phyloP scores from a whole-genome alignment of 1,140 invertebrate genomes.

The Danaus plexippus region DNA sequence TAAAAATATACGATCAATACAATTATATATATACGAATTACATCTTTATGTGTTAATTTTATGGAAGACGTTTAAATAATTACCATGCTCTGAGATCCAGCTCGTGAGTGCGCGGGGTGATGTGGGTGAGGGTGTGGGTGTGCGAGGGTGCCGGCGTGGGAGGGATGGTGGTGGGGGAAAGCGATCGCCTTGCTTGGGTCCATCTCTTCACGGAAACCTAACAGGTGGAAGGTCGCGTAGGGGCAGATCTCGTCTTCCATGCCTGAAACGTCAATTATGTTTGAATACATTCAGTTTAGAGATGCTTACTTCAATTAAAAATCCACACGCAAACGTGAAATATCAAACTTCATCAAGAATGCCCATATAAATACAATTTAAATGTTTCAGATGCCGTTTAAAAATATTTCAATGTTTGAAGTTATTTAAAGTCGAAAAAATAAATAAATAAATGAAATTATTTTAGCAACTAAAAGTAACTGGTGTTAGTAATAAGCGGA shows the following conservation, averaged over 20 bases:
- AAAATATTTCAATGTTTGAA: no score
- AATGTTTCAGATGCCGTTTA: no score
- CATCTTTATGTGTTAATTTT: no score
- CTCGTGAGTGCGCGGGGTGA: conserved; percentile 83
- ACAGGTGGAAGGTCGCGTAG: conserved; percentile 93
- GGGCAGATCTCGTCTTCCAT: conserved; percentile 96
- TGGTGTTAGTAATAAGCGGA: conserved; percentile 32
- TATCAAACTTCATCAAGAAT: no score
- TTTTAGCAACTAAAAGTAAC: conserved; percentile 35
- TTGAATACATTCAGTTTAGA: no score
- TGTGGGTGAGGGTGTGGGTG: conserved; percentile 82
- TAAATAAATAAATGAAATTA: no score
- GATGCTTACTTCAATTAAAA: no score
- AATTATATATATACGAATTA: no score
- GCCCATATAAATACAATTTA: no score
- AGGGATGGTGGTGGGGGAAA: conserved; percentile 84
- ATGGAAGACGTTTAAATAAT: conserved; percentile 23
- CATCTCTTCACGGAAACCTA: conserved; percentile 96
- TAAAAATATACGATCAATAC: no score
- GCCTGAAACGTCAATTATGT: conserved; percentile 68
- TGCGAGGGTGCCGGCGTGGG: conserved; percentile 83
- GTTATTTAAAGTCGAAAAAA: no score
- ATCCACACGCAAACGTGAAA: no score
- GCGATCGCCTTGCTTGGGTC: conserved; percentile 91
- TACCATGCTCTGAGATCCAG: conserved; percentile 90